Percentiles rank a stretch among this genome's conserved stretches.
Evolutionary conservation across 2,797 vertebrate genomes (phyloP).

Genomic region (Peromyscus nudipes): DNA sequence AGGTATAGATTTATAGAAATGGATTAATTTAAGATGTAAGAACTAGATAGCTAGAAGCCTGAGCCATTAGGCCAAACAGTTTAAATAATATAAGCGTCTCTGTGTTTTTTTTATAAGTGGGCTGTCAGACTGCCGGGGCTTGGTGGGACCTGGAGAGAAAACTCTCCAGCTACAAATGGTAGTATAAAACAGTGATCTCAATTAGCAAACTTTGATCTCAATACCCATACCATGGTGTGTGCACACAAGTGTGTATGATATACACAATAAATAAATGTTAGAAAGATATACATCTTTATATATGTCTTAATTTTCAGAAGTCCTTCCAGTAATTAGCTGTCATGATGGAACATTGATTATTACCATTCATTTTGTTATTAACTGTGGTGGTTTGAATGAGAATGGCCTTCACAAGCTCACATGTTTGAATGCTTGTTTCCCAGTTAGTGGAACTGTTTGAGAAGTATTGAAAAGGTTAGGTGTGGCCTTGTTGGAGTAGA

Average conservation of each 20-base stretch:
- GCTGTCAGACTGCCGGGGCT: too few relatives aligned
- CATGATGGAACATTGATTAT: neutral
- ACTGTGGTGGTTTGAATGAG: neutral
- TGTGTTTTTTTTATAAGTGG: too few relatives aligned
- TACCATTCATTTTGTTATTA: conserved; percentile 34
- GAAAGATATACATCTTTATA: neutral
- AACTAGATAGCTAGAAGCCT: too few relatives aligned
- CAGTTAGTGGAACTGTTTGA: neutral
- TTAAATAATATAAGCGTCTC: too few relatives aligned
- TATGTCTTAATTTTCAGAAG: neutral
- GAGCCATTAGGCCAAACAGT: too few relatives aligned
- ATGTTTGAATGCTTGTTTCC: neutral
- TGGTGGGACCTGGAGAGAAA: too few relatives aligned
- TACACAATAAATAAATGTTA: neutral
- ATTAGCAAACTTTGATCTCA: neutral
- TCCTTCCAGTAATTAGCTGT: neutral
- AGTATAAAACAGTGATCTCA: neutral
- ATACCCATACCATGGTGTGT: too few relatives aligned
- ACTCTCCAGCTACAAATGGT: neutral
- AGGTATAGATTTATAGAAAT: too few relatives aligned
- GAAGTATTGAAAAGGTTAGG: neutral
- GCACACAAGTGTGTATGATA: neutral
- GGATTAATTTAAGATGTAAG: too few relatives aligned
- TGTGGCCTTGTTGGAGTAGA: neutral
- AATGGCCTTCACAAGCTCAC: neutral